These are phyloP conservation scores for Eretmocerus hayati DNA, from an alignment of 2,888 invertebrate species.

Conservation along the genomic window DNA sequence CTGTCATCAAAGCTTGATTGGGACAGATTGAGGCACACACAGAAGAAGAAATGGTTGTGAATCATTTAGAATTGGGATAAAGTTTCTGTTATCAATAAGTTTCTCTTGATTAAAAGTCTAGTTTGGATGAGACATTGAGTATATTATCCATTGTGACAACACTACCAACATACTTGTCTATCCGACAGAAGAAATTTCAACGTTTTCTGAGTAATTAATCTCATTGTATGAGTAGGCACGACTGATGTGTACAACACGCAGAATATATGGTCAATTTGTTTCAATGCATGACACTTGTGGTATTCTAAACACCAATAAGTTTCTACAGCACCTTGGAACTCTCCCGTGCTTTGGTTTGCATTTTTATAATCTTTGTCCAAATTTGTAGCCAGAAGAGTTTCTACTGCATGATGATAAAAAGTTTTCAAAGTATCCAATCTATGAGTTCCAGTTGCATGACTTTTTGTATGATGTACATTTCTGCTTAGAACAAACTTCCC, in stretches of 20 bases:
- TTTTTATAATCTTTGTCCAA: slow-evolving; percentile 15
- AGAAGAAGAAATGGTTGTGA: too few relatives aligned
- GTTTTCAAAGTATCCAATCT: slow-evolving; percentile 65
- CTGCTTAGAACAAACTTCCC: slow-evolving; percentile 67
- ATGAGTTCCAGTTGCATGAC: slow-evolving; percentile 59
- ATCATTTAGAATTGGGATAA: too few relatives aligned
- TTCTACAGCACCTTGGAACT: slow-evolving; percentile 50
- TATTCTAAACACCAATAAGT: slow-evolving; percentile 81
- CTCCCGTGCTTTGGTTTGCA: slow-evolving; percentile 13
- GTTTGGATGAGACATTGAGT: too few relatives aligned
- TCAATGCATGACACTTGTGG: slow-evolving; percentile 75
- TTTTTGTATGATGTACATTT: slow-evolving; percentile 57
- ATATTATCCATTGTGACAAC: slow-evolving; percentile 5
- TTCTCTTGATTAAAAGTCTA: too few relatives aligned
- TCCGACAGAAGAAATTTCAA: slow-evolving; percentile 58
- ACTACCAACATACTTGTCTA: slow-evolving; percentile 64
- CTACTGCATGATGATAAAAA: slow-evolving; percentile 67
- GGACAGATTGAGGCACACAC: too few relatives aligned
- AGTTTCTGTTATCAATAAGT: too few relatives aligned
- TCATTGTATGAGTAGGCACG: slow-evolving; percentile 71
- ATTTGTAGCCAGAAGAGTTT: slow-evolving; percentile 43
- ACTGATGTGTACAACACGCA: slow-evolving; percentile 67
- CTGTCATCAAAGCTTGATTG: too few relatives aligned
- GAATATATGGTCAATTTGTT: slow-evolving; percentile 59
- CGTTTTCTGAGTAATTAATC: slow-evolving; percentile 61